phyloP scores from a whole-genome alignment of 2,113 vertebrate species.

The Rostratula benghalensis region DNA sequence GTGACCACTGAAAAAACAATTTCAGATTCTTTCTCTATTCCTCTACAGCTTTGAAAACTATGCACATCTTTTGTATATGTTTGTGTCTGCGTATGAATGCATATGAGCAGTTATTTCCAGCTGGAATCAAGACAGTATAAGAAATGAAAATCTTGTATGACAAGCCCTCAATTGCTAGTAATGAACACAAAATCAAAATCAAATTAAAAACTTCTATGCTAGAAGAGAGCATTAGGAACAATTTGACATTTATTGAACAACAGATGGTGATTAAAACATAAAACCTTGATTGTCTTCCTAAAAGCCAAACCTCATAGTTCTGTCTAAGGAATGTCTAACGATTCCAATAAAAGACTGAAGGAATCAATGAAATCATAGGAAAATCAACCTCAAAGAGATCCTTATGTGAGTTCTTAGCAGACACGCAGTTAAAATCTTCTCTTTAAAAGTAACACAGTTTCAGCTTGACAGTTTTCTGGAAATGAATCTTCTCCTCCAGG shows the following conservation, averaged over 20 bases:
- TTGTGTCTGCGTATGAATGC: not conserved
- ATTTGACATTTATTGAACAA: slow-evolving; percentile 80
- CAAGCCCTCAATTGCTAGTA: slow-evolving; percentile 68
- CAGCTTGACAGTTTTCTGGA: slow-evolving; percentile 56
- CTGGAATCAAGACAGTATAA: slow-evolving; percentile 57
- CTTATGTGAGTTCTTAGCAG: slow-evolving; percentile 60
- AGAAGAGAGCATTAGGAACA: slow-evolving; percentile 71
- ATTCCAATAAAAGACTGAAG: slow-evolving; percentile 69
- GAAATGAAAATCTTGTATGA: slow-evolving; percentile 54
- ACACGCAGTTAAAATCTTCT: slow-evolving; percentile 62
- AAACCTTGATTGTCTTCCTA: slow-evolving; percentile 75
- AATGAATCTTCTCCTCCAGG: slow-evolving; percentile 44
- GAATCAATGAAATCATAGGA: slow-evolving; percentile 66
- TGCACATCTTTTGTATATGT: not conserved
- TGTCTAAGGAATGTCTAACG: slow-evolving; percentile 53
- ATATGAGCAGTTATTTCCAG: slow-evolving; percentile 30
- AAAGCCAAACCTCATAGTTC: slow-evolving; percentile 51
- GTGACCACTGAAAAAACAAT: slow-evolving; percentile 42
- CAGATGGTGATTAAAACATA: slow-evolving; percentile 80
- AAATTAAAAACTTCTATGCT: slow-evolving; percentile 70
- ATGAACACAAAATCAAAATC: slow-evolving; percentile 72
- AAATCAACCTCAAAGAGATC: slow-evolving; percentile 49
- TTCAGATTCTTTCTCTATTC: slow-evolving; percentile 57
- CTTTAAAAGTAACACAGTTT: slow-evolving; percentile 61
- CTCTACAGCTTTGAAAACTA: slow-evolving; percentile 26